Evolutionary conservation across 2,888 invertebrate genomes (phyloP).

Genomic region (Oscheius sp.): DNA sequence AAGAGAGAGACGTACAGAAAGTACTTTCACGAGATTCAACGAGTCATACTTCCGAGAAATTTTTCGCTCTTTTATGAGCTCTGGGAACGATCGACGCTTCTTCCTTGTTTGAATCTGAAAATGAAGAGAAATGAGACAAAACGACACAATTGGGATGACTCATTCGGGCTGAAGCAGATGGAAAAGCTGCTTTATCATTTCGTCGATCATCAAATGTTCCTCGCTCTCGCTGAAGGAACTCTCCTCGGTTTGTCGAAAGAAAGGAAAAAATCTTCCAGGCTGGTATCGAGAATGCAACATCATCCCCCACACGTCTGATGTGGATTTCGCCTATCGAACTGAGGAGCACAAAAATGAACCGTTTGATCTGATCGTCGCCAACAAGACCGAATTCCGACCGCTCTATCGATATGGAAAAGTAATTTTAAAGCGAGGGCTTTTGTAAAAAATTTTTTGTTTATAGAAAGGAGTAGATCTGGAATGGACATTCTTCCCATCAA

Average conservation of each 20-base stretch:
- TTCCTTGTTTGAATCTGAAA: not conserved
- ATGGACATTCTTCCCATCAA: not conserved
- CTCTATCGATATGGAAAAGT: not conserved
- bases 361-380: not conserved
- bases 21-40: not conserved
- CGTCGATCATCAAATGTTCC: constrained; percentile 26
- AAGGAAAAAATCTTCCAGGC: not conserved
- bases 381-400: not conserved
- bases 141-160: not conserved
- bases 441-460: not conserved
- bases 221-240: constrained; percentile 26
- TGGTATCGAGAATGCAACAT: constrained; percentile 33
- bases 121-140: not conserved
- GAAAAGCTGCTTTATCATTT: constrained; percentile 15
- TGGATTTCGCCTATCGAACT: constrained; percentile 10
- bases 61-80: not conserved
- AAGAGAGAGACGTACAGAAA: not conserved
- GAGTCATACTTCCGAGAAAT: not conserved
- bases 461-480: not conserved
- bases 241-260: constrained; percentile 10
- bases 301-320: constrained; percentile 32
- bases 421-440: not conserved
- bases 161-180: not conserved
- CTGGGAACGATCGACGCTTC: not conserved
- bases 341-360: constrained; percentile 13